Evolutionary conservation across 1,140 invertebrate species (phyloP).

Genomic region (Halictus rubicundus): DNA sequence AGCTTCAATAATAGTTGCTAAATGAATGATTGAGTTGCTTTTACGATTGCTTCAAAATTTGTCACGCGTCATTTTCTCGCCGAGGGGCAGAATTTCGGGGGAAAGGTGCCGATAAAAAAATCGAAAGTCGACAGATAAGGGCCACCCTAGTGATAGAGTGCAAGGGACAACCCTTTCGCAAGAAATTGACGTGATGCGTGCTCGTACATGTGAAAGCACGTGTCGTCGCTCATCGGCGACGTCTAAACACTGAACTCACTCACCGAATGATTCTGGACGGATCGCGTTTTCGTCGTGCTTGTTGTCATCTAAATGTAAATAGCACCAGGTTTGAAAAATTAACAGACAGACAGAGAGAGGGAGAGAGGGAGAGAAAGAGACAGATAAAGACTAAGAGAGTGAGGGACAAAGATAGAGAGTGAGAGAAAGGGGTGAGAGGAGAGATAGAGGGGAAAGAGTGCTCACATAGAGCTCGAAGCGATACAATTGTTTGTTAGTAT

Average conservation of each 20-base stretch:
- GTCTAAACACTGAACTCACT: conserved; percentile 71
- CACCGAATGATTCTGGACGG: conserved; percentile 70
- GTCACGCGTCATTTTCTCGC: too few relatives aligned
- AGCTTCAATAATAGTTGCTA: too few relatives aligned
- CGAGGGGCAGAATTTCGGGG: too few relatives aligned
- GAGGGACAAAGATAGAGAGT: too few relatives aligned
- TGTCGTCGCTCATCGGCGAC: conserved; percentile 61
- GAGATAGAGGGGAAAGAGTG: not conserved
- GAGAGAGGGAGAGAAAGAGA: conserved; percentile 37
- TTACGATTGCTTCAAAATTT: too few relatives aligned
- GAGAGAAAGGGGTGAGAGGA: too few relatives aligned
- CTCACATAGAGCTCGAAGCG: not conserved
- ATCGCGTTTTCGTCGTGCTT: conserved; percentile 76
- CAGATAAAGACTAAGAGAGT: not conserved
- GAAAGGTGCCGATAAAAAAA: too few relatives aligned
- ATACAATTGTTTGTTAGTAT: not conserved
- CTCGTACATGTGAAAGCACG: conserved; percentile 65
- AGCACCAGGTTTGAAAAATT: conserved; percentile 60
- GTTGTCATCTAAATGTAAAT: conserved; percentile 72
- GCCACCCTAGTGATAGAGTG: not conserved
- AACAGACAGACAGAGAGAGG: conserved; percentile 15
- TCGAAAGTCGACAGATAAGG: too few relatives aligned
- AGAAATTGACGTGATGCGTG: conserved; percentile 46
- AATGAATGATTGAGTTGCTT: too few relatives aligned
- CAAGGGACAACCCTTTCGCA: conserved; percentile 22